Evolutionary conservation across 2,888 invertebrate genomes (phyloP), one percentile per base, ranked within the genome.

Genomic region (Leptarthrus brevirostris): DNA sequence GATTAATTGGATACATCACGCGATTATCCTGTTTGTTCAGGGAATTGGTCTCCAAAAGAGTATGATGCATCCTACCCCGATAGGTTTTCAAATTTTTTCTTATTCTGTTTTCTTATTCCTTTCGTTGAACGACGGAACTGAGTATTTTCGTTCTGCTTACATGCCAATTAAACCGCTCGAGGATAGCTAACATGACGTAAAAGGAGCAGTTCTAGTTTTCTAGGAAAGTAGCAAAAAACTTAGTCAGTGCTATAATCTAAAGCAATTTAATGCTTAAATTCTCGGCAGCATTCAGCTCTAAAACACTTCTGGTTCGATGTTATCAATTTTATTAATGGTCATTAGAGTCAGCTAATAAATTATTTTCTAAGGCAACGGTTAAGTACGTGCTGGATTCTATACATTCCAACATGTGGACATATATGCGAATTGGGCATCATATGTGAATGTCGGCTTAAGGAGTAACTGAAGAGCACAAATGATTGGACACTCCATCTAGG

Each of bases 241-340:
- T 16, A 1, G 47, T 12, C 6, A 10, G 10, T 47, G 30, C 4
- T 30, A 30, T 30, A 30, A 47, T 47, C 47, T 47, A 16, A 6
- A 12, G 14, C 5, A n/a, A 47, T n/a, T n/a, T n/a, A n/a, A n/a
- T n/a, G n/a, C n/a, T n/a, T n/a, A n/a, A n/a, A n/a, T n/a, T n/a
- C n/a, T n/a, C n/a, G n/a, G n/a, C n/a, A n/a, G 47, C n/a, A 36
- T 36, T 18, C 40, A 61, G 40, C 34, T 69, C 30, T 24, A 36
- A 53, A 69, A 18, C 30, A 20, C 34, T 47, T 30, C 30, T 49
- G 34, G 52, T 26, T 36, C 34, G 69, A 69, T 69, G 52, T 69
- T 69, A 69, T 69, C 69, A 16, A 16, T 16, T 69, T 69, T 69
- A 69, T 69, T 69, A 69, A 69, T 69, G 69, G 34, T 69, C 69